phyloP scores from a whole-genome alignment of 2,888 invertebrate species.

The Plebejus argus region DNA sequence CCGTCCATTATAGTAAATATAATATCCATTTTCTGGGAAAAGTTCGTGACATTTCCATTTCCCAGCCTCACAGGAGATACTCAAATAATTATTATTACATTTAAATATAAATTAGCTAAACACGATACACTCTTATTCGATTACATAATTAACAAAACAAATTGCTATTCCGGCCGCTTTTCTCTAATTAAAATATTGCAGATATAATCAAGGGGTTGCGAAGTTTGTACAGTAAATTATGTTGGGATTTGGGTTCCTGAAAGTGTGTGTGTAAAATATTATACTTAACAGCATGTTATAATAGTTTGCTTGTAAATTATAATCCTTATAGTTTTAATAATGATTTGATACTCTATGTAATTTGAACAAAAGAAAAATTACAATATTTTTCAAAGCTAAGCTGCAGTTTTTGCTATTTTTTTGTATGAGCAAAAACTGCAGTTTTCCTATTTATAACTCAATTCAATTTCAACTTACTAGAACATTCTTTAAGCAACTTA shows the following conservation, averaged over 20 bases:
- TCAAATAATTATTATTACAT: neutral
- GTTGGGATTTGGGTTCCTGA: constrained; percentile 23
- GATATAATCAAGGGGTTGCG: constrained; percentile 40
- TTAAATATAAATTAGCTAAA: constrained; percentile 26
- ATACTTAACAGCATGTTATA: neutral
- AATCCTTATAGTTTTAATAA: neutral
- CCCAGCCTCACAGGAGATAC: constrained; percentile 24
- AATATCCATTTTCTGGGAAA: neutral
- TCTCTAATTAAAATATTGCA: constrained; percentile 43
- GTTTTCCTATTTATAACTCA: no score
- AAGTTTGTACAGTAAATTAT: constrained; percentile 30
- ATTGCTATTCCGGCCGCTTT: constrained; percentile 39
- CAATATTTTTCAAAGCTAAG: no score
- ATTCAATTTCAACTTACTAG: no score
- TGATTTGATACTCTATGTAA: neutral
- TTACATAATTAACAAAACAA: constrained; percentile 43
- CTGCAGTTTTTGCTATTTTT: no score
- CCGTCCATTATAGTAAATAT: neutral
- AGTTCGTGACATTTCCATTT: constrained; percentile 27
- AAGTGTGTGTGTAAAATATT: neutral
- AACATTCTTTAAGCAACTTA: no score
- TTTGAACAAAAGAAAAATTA: no score
- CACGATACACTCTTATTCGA: constrained; percentile 40
- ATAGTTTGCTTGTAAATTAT: neutral
- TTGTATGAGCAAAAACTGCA: no score